Evolutionary conservation across 2,797 vertebrate species (phyloP).

Genomic region (Sciaenops ocellatus): DNA sequence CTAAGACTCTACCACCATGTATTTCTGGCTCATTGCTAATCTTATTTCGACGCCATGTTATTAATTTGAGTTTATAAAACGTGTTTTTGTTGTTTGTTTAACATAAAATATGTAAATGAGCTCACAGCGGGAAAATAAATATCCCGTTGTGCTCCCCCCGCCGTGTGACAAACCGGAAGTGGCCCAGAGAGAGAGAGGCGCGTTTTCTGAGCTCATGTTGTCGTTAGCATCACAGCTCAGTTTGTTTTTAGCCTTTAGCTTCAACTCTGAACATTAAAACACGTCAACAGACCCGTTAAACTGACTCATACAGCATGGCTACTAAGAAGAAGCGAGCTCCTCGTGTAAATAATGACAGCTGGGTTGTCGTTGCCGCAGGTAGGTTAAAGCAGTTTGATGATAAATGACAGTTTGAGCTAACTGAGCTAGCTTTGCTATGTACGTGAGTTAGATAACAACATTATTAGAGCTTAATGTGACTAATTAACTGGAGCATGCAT

Average conservation of each 20-base stretch:
- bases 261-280: background rate
- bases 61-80: fast-evolving
- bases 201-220: conserved; percentile 72
- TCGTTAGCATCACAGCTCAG: background rate
- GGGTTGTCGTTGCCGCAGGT: conserved; percentile 88
- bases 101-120: background rate
- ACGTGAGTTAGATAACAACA: background rate
- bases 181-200: conserved; percentile 49
- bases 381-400: conserved; percentile 11
- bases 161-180: conserved; percentile 20
- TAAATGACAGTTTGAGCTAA: background rate
- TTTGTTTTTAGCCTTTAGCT: too few relatives aligned
- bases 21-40: fast-evolving
- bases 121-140: background rate
- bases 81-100: fast-evolving
- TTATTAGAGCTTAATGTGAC: too few relatives aligned
- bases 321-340: conserved; percentile 82
- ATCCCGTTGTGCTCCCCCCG: background rate
- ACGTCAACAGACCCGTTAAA: background rate
- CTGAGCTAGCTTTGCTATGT: conserved; percentile 31
- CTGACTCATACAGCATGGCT: conserved; percentile 67
- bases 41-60: fast-evolving
- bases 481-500: too few relatives aligned
- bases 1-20: background rate
- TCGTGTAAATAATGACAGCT: conserved; percentile 75